These are phyloP conservation scores for Panopea generosa DNA, from an alignment of 2,888 invertebrate species.

Conservation along the genomic window DNA sequence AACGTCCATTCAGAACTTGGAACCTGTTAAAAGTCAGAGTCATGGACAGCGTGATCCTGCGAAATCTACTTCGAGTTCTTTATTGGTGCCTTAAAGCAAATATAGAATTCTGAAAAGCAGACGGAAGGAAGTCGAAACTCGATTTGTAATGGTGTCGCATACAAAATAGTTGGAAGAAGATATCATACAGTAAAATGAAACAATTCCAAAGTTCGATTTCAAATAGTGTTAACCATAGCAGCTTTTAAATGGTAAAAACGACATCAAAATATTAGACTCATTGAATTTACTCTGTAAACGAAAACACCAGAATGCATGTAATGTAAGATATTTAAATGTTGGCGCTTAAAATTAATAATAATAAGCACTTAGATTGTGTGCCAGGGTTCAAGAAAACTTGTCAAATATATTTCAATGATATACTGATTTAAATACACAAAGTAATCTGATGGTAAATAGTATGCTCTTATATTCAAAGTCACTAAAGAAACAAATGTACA, in stretches of 20 bases:
- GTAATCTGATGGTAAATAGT: too few species aligned
- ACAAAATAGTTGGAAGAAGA: slow-evolving; percentile 63
- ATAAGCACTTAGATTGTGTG: too few species aligned
- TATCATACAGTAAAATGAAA: slow-evolving; percentile 71
- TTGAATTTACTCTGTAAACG: too few species aligned
- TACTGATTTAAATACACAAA: too few species aligned
- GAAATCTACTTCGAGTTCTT: slow-evolving; percentile 7
- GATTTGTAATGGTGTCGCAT: slow-evolving; percentile 48
- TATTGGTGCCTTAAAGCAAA: slow-evolving; percentile 60
- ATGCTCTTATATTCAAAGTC: too few species aligned
- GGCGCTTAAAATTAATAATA: too few species aligned
- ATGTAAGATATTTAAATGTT: too few species aligned
- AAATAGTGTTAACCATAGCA: slow-evolving; percentile 66
- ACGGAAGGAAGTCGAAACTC: slow-evolving; percentile 37
- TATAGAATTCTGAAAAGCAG: slow-evolving; percentile 51
- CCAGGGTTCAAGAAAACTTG: too few species aligned
- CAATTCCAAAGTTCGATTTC: slow-evolving; percentile 65
- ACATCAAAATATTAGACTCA: too few species aligned
- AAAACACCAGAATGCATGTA: too few species aligned
- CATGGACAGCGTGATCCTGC: slow-evolving; percentile 27
- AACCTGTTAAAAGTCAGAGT: slow-evolving; percentile 16
- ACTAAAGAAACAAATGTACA: too few species aligned
- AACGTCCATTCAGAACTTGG: neutral
- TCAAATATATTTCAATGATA: too few species aligned
- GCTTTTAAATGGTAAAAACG: slow-evolving; percentile 77